Base-by-base conservation (phyloP, 1,140 invertebrate genomes). In the Drosophila setifemur region DNA sequence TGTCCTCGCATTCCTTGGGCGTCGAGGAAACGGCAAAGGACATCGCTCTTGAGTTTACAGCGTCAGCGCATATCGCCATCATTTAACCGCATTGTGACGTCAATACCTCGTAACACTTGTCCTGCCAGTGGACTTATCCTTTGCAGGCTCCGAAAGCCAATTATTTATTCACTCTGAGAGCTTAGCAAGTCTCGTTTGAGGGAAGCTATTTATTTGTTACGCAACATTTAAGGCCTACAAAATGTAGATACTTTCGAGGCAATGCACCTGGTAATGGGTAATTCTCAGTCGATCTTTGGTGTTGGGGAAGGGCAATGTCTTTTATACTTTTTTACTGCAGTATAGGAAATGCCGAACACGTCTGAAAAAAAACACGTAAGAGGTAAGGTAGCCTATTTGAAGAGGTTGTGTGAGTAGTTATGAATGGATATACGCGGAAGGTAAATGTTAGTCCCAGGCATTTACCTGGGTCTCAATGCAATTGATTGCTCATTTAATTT, bases 1-100 rank as follows among this genome's bases (percentile, higher is more conserved):
- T 39, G 50, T 33, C 37, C 67, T 63, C 53, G 71, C 55, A 61
- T 57, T 68, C 28, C 43, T 67, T 50, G n/a, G 39, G 45, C 74
- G 66, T 63, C 71, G 78, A 85, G 81, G 79, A 71, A 68, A 44
- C 57, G 48, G 63, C 67, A 76, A 74, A 81, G 81, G 74, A 79
- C 71, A 75, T 69, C 60, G 31, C 76, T 76, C 81, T 82, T 43
- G 49, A 82, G 68, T 47, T 55, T 60, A 47, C 53, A 58, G 31
- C 49, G 66, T 69, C 66, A 69, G 57, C 43, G 49, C 68, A 47
- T 58, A 53, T 66, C 47, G 47, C 43, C 43, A 54, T 53, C 44
- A 52, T 60, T 53, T 52, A 68, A 58, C 33, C 40, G 47, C 66
- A 58, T 48, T 58, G 57, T 64, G 55, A 64, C 52, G 68, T 37